Conservation (phyloP, 2,113 vertebrate genomes). For the Dicrurus megarhynchus region DNA sequence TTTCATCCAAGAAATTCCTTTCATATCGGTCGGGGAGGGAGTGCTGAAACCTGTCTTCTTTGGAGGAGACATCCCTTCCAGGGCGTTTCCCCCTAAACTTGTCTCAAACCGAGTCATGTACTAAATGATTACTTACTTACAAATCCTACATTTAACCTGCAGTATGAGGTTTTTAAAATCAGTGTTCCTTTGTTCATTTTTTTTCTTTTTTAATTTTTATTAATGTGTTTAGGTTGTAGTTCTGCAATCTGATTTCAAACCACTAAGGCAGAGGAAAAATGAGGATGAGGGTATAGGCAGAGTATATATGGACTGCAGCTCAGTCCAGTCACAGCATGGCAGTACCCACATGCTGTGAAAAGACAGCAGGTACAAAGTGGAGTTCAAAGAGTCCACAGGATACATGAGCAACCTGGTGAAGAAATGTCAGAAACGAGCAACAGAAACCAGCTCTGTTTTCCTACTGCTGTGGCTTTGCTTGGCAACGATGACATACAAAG, state of each 20-base stretch:
- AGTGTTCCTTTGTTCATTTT: not conserved
- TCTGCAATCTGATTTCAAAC: not conserved
- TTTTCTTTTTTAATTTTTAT: not conserved
- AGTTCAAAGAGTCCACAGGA: conserved; percentile 49
- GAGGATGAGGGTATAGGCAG: not conserved
- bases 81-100: not conserved
- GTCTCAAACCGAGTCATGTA: not conserved
- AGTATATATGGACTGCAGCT: not conserved
- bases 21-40: not conserved
- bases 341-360: not conserved
- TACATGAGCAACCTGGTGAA: conserved; percentile 51
- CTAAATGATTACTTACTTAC: not conserved
- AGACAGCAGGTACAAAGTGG: not conserved
- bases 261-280: not conserved
- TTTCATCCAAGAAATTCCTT: not conserved
- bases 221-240: not conserved
- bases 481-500: conserved; percentile 72
- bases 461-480: conserved; percentile 76
- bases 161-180: not conserved
- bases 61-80: not conserved
- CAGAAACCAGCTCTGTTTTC: conserved; percentile 73
- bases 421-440: conserved; percentile 71
- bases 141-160: not conserved
- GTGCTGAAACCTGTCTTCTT: not conserved
- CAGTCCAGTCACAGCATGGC: not conserved